A percentile compares a stretch with the other conserved stretches of the same genome.
Conservation (phyloP, 2,888 invertebrate genomes). For the Alcis repandata region DNA sequence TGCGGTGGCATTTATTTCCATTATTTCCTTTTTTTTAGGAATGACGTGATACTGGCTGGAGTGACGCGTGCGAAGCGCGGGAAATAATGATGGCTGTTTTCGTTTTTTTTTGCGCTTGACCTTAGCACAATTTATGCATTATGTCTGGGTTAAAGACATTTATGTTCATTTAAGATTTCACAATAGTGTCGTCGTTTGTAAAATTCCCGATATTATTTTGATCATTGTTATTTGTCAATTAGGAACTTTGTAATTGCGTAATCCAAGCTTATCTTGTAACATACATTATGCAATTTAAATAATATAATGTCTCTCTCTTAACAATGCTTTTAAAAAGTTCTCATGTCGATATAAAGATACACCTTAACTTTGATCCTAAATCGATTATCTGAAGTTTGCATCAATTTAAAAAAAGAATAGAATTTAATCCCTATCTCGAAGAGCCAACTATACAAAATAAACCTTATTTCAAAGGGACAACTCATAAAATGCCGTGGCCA, state of each 20-base stretch:
- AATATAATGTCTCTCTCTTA: no score
- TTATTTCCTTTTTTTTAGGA: not conserved
- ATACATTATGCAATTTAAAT: no score
- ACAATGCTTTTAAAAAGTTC: not conserved
- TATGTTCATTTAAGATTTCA: no score
- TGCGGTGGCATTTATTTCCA: constrained; percentile 17
- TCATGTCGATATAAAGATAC: not conserved
- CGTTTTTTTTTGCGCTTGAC: no score
- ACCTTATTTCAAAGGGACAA: constrained; percentile 36
- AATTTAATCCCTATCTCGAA: not conserved
- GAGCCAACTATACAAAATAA: constrained; percentile 30
- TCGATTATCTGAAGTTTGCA: constrained; percentile 35
- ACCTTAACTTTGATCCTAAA: constrained; percentile 32
- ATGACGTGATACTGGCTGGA: not conserved
- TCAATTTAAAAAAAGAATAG: constrained; percentile 20
- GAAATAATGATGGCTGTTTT: no score
- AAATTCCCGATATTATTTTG: no score
- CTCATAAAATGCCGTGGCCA: constrained; percentile 24
- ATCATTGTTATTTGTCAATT: no score
- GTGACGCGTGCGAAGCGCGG: not conserved
- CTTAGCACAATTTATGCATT: no score
- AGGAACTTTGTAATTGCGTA: no score
- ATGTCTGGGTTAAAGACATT: no score
- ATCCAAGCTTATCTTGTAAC: no score
- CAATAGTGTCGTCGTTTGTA: no score